phyloP scores from a whole-genome alignment of 1,140 invertebrate species.

The Drosophila pruinosa region DNA sequence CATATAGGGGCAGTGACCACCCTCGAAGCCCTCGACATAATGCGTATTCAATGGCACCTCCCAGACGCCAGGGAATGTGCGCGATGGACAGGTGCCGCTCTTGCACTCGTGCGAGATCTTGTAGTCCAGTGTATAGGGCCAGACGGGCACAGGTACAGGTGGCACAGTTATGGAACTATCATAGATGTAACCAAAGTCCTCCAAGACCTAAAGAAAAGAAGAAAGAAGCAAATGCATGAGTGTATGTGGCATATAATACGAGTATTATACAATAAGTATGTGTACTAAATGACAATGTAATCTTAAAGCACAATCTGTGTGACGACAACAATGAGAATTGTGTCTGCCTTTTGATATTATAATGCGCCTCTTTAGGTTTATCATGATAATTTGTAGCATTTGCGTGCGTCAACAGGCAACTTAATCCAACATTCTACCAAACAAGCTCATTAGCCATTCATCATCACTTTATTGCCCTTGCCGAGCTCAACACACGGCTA shows the following conservation, averaged over 20 bases:
- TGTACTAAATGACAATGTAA: too few relatives aligned
- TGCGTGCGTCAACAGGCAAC: conserved; percentile 13
- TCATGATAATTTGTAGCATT: conserved; percentile 29
- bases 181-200: conserved; percentile 96
- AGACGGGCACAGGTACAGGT: conserved; percentile 91
- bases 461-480: conserved; percentile 22
- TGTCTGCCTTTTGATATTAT: conserved; percentile 9
- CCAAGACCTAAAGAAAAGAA: conserved; percentile 86
- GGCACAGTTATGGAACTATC: conserved; percentile 95
- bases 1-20: conserved; percentile 95
- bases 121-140: conserved; percentile 97
- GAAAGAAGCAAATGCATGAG: background rate
- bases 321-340: background rate
- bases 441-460: conserved; percentile 32
- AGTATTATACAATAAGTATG: too few relatives aligned
- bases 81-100: conserved; percentile 94
- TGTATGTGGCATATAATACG: too few relatives aligned
- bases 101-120: conserved; percentile 96
- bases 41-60: conserved; percentile 97
- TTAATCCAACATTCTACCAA: conserved; percentile 10
- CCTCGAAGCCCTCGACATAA: conserved; percentile 93
- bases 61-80: conserved; percentile 96
- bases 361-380: conserved; percentile 13
- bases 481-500: background rate
- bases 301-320: background rate